These are phyloP conservation scores for Megaceryle torquata DNA, from an alignment of 2,113 vertebrate species.

Conservation along the genomic window DNA sequence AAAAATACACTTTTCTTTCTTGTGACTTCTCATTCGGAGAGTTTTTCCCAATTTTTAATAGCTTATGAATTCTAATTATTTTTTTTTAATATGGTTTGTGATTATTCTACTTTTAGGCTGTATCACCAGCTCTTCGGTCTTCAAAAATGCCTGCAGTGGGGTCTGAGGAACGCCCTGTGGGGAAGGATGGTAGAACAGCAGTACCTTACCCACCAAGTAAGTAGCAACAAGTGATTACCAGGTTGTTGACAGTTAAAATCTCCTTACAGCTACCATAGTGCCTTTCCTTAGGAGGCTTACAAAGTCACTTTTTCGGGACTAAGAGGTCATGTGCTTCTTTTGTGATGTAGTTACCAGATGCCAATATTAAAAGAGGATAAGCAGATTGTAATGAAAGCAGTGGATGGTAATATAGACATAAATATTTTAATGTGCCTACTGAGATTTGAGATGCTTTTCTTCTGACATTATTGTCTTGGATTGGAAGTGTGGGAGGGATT, in stretches of 20 bases:
- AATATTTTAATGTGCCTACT: background rate
- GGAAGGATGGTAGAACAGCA: constrained; percentile 88
- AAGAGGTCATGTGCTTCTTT: background rate
- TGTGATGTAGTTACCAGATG: background rate
- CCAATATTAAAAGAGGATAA: background rate
- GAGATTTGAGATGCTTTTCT: background rate
- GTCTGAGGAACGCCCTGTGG: constrained; percentile 87
- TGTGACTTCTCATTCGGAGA: background rate
- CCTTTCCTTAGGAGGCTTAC: background rate
- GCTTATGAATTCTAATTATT: background rate
- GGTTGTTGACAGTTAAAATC: background rate
- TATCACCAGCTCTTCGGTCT: constrained; percentile 85
- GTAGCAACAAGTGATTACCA: constrained; percentile 7
- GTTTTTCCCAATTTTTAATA: background rate
- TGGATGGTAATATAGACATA: background rate
- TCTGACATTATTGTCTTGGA: background rate
- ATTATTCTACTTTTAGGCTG: constrained; percentile 70
- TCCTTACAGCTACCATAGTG: background rate
- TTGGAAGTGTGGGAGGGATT: background rate
- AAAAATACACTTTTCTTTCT: background rate
- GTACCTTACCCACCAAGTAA: constrained; percentile 95
- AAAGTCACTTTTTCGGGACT: background rate
- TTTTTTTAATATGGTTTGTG: background rate
- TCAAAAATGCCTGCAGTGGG: constrained; percentile 80
- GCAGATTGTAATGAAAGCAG: background rate